Base-by-base conservation (phyloP, 2,113 vertebrate species). In the Steatornis caripensis region DNA sequence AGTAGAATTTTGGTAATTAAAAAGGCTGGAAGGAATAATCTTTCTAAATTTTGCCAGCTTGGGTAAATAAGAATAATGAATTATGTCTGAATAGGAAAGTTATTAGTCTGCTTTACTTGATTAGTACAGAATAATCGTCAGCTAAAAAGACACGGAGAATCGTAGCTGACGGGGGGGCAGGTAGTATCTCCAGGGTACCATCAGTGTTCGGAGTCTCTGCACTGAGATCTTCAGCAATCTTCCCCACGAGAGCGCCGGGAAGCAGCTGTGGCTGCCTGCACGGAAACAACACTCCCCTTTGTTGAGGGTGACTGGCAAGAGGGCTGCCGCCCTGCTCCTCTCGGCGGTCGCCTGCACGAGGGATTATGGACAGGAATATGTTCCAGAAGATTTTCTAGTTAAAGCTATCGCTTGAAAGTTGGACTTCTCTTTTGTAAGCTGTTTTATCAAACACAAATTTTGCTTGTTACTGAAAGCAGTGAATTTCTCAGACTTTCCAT, bases 1-100 rank as follows among this genome's bases (percentile, higher is more conserved):
- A 97, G 97, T 96, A 96, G 93, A 91, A 97, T 98, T 98, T 98
- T 97, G 97, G 97, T 98, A 98, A 98, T 98, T 98, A 98, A 97
- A 98, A 98, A 97, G 96, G 75, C 96, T 98, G 95, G 96, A 98
- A 97, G 94, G 91, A 98, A 95, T 87, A 94, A 90, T 96, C 94
- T 97, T 96, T 93, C 91, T 96, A 90, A 96, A 95, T 97, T 97
- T 97, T 95, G 74, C 96, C 87, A 92, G 90, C 74, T 64, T 92
- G 96, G 85, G 95, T 97, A 97, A 98, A 97, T 97, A 98, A 93
- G 89, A 95, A 84, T 91, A 92, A 92, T 60, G 95, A 97, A 96
- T 91, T 90, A 74, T 92, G 71, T 92, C 93, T 96, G 92, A 91
- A 93, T 79, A 91, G 72, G 51, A 76, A 75, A 79, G 89, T 60